Evolutionary conservation across 2,888 invertebrate genomes (phyloP).

Genomic region (Chloroclysta siterata): DNA sequence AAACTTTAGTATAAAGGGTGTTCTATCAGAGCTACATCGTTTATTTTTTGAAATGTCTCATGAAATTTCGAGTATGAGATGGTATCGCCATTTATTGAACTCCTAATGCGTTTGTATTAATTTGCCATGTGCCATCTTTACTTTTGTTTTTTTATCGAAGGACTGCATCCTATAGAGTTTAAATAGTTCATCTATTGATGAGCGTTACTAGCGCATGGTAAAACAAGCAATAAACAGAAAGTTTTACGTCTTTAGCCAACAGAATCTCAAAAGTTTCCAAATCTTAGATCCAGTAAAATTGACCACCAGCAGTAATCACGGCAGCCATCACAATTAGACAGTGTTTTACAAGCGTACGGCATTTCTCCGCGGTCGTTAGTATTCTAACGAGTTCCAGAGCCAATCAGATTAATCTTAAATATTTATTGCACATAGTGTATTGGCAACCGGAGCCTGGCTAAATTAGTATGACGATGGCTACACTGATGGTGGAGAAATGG

Average conservation of each 20-base stretch:
- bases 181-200: too few relatives aligned
- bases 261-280: slow-evolving; percentile 5
- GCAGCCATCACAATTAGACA: slow-evolving; percentile 50
- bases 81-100: too few relatives aligned
- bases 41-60: background rate
- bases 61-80: background rate
- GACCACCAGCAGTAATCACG: slow-evolving; percentile 27
- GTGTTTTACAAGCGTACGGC: slow-evolving; percentile 46
- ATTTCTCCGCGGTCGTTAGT: slow-evolving; percentile 61
- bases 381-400: slow-evolving; percentile 72
- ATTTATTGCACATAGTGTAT: slow-evolving; percentile 82
- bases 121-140: too few relatives aligned
- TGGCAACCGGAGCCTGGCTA: slow-evolving; percentile 70
- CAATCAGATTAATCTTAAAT: slow-evolving; percentile 84
- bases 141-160: too few relatives aligned
- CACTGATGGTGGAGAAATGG: slow-evolving; percentile 79
- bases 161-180: too few relatives aligned
- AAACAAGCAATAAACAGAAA: background rate
- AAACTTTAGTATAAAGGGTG: background rate
- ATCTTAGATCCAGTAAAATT: slow-evolving; percentile 43
- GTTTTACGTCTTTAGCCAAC: background rate
- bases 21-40: background rate
- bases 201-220: background rate
- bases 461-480: slow-evolving; percentile 82
- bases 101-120: too few relatives aligned